Percentiles rank a stretch among this genome's conserved stretches.
Evolutionary conservation across 2,888 invertebrate species (phyloP).

Genomic region (Drosophila phalerata): DNA sequence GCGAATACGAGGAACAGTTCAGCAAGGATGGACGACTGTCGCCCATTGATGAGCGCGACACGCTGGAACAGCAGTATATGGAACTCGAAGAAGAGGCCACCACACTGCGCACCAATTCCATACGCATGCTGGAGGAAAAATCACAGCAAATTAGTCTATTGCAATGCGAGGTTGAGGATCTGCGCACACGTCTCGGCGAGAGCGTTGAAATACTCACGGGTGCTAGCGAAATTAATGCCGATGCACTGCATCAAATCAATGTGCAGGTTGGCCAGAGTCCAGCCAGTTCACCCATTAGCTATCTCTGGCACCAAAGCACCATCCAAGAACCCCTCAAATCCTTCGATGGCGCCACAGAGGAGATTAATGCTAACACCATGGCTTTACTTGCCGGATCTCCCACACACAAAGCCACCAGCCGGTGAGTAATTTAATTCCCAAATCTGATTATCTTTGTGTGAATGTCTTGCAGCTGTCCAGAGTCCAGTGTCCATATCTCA

Average conservation of each 20-base stretch:
- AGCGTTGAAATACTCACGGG: conserved; percentile 84
- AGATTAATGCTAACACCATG: conserved; percentile 47
- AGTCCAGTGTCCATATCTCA: background rate
- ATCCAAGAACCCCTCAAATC: conserved; percentile 85
- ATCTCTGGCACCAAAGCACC: conserved; percentile 86
- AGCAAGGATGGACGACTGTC: conserved; percentile 88
- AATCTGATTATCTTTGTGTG: conserved; percentile 28
- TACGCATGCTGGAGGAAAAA: conserved; percentile 87
- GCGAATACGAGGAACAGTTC: conserved; percentile 93
- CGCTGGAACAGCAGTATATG: conserved; percentile 90
- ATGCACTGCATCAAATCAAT: conserved; percentile 61
- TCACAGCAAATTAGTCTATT: conserved; percentile 87
- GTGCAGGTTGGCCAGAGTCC: conserved; percentile 76
- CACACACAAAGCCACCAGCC: conserved; percentile 65
- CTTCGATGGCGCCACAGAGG: conserved; percentile 74
- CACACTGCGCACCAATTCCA: conserved; percentile 86
- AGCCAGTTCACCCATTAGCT: conserved; percentile 86
- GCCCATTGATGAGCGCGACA: conserved; percentile 91
- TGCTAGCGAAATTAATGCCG: conserved; percentile 80
- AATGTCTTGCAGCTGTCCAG: conserved; percentile 13
- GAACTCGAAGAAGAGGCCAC: conserved; percentile 91
- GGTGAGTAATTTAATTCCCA: conserved; percentile 65
- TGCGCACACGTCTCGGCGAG: conserved; percentile 84
- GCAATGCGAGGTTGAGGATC: conserved; percentile 86
- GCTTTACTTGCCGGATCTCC: conserved; percentile 62